These are phyloP conservation scores for Circaetus cinerascens DNA, from an alignment of 2,113 vertebrate genomes.

Conservation along the genomic window DNA sequence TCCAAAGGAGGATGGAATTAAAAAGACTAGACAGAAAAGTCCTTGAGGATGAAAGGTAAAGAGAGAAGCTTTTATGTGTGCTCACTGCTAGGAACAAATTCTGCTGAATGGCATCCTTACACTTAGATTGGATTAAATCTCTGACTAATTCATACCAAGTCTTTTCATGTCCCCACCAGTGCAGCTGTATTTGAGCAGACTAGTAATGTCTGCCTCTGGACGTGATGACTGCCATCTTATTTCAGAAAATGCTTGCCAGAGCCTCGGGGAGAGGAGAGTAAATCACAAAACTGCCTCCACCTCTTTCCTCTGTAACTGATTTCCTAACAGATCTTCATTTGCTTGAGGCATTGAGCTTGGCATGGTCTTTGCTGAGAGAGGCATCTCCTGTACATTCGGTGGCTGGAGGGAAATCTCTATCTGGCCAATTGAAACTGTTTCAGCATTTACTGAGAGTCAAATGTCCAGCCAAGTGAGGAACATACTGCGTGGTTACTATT, in stretches of 20 bases:
- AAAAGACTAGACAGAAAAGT: not conserved
- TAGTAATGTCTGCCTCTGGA: not conserved
- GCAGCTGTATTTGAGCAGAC: not conserved
- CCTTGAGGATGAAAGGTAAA: slow-evolving; percentile 5
- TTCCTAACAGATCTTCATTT: slow-evolving; percentile 2
- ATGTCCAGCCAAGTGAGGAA: slow-evolving; percentile 38
- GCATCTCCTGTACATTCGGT: not conserved
- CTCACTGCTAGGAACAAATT: not conserved
- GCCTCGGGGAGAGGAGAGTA: not conserved
- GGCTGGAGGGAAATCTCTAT: not conserved
- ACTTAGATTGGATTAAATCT: slow-evolving; percentile 16
- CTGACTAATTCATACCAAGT: slow-evolving; percentile 22
- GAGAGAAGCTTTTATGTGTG: not conserved
- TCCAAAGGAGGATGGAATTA: not conserved
- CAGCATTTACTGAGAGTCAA: not conserved
- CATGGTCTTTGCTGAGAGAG: not conserved
- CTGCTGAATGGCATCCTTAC: slow-evolving; percentile 35
- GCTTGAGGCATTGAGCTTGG: not conserved
- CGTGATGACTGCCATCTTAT: not conserved
- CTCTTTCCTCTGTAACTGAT: not conserved
- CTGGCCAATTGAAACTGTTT: not conserved
- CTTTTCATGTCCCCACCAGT: slow-evolving; percentile 28
- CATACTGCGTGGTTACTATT: slow-evolving; percentile 37
- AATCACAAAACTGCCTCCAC: not conserved
- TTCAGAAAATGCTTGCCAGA: slow-evolving; percentile 14